phyloP scores from a whole-genome alignment of 1,140 invertebrate genomes.

The Eupristina koningsbergeri region DNA sequence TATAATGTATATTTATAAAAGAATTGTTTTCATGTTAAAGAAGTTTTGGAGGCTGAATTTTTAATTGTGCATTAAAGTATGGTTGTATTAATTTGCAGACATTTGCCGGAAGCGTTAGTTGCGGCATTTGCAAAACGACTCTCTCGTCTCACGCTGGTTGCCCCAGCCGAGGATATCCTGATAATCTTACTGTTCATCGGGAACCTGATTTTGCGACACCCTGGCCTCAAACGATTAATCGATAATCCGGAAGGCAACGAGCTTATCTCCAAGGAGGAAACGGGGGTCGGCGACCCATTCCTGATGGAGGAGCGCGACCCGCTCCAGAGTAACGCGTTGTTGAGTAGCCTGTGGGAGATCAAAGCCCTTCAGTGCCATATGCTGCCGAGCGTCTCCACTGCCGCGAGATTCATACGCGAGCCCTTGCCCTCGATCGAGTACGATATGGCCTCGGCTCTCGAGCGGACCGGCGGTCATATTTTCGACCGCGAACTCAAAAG shows the following conservation, averaged over 20 bases:
- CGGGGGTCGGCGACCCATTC: conserved; percentile 82
- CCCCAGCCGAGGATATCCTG: conserved; percentile 85
- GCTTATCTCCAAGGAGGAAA: conserved; percentile 54
- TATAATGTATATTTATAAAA: too few species aligned
- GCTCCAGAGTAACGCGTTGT: conserved; percentile 82
- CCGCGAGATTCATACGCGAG: conserved; percentile 81
- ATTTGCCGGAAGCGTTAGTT: conserved; percentile 92
- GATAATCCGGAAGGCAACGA: conserved; percentile 74
- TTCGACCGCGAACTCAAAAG: conserved; percentile 79
- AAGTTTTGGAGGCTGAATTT: too few species aligned
- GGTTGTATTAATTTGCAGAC: conserved; percentile 75
- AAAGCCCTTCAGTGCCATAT: conserved; percentile 83
- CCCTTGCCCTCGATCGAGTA: conserved; percentile 80
- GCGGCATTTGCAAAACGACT: conserved; percentile 94
- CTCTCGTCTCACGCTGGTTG: conserved; percentile 85
- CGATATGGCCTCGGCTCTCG: conserved; percentile 78
- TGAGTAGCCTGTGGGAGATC: conserved; percentile 95
- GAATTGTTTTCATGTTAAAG: too few species aligned
- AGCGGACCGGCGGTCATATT: conserved; percentile 76
- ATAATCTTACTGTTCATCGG: conserved; percentile 88
- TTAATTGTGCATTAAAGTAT: background rate
- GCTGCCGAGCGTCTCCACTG: conserved; percentile 80
- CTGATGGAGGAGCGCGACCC: conserved; percentile 86
- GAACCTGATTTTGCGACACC: conserved; percentile 91
- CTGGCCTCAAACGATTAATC: conserved; percentile 85